These are phyloP conservation scores for Resseliella maxima DNA, from an alignment of 2,888 invertebrate genomes.

Conservation along the genomic window DNA sequence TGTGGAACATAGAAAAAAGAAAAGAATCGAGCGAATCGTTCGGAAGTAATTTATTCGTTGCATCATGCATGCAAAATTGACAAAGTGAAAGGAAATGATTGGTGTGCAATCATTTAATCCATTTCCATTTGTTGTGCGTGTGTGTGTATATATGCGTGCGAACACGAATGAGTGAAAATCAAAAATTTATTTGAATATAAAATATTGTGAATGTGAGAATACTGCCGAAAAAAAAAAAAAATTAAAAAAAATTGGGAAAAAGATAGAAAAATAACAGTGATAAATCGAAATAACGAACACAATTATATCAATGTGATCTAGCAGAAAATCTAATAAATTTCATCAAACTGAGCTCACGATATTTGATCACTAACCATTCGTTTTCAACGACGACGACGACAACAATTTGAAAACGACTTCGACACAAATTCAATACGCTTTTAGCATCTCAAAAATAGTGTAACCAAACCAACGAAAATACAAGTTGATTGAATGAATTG, in stretches of 20 bases:
- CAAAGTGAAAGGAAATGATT: conserved; percentile 49
- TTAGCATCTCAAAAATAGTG: neutral
- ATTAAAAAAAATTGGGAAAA: too few relatives aligned
- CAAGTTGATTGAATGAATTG: conserved; percentile 21
- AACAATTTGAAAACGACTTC: neutral
- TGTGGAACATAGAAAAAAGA: neutral
- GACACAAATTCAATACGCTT: conserved; percentile 14
- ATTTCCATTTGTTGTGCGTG: neutral
- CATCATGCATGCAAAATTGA: conserved; percentile 38
- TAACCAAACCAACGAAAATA: neutral
- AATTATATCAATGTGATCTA: neutral
- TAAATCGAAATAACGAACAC: conserved; percentile 36
- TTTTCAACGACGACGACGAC: neutral
- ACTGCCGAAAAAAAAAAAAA: too few relatives aligned
- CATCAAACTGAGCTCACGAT: neutral
- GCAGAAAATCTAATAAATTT: conserved; percentile 27
- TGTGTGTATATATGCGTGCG: neutral
- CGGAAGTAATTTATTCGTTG: conserved; percentile 54
- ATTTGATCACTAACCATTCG: conserved; percentile 12
- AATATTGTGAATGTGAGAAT: neutral
- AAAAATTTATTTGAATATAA: neutral
- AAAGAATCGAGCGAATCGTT: neutral
- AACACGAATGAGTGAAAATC: neutral
- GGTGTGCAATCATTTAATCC: conserved; percentile 29
- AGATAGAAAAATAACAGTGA: conserved; percentile 38